phyloP scores from a whole-genome alignment of 2,113 vertebrate species.

The Lasiurus cinereus region DNA sequence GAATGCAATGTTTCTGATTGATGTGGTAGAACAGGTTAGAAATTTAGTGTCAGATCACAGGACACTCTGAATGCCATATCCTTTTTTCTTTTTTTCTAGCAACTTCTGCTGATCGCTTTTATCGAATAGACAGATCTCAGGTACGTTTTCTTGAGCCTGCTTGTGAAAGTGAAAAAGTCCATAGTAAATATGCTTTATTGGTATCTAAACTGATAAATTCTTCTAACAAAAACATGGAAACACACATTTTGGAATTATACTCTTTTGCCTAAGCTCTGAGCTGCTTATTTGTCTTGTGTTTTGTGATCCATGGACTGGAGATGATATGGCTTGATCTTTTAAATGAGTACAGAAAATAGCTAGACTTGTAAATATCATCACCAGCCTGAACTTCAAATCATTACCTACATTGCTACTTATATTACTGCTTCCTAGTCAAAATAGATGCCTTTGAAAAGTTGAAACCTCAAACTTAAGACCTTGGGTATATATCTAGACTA shows the following conservation, averaged over 20 bases:
- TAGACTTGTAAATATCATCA: neutral
- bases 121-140: conserved; percentile 99
- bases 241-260: neutral
- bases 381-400: neutral
- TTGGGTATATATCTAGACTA: neutral
- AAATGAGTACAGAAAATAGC: neutral
- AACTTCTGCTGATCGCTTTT: conserved; percentile 98
- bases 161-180: neutral
- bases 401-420: neutral
- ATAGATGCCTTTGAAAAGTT: neutral
- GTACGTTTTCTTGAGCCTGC: conserved; percentile 84
- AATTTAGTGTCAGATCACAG: neutral
- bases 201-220: neutral
- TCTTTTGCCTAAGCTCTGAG: neutral
- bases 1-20: neutral
- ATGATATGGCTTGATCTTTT: neutral
- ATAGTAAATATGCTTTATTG: rapidly evolving
- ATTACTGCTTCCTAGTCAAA: neutral
- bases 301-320: neutral
- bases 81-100: conserved; percentile 87
- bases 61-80: conserved; percentile 6
- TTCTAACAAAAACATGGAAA: neutral
- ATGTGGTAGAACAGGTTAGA: neutral
- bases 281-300: neutral
- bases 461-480: neutral